These are phyloP conservation scores for Chironomus striatipennis DNA, from an alignment of 1,140 invertebrate species.

Conservation along the genomic window DNA sequence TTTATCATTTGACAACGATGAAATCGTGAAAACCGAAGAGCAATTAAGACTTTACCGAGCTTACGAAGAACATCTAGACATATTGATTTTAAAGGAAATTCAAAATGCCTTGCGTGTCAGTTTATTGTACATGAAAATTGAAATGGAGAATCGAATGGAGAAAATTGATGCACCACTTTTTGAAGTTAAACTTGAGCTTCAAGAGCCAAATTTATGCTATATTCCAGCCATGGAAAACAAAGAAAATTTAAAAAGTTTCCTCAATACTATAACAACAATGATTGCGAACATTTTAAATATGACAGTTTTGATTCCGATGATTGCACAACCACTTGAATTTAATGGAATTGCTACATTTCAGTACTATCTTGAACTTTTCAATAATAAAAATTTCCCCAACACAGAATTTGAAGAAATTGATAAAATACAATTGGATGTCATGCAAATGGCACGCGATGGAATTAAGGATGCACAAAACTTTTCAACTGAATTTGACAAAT, in stretches of 20 bases:
- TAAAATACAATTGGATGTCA: conserved; percentile 31
- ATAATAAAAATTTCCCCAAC: conserved; percentile 27
- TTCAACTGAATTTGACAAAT: conserved; percentile 33
- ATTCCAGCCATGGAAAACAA: conserved; percentile 48
- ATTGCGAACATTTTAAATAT: conserved; percentile 55
- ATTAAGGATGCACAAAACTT: conserved; percentile 31
- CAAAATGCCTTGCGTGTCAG: conserved; percentile 27
- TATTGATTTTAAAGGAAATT: neutral
- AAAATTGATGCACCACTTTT: conserved; percentile 44
- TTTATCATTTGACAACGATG: neutral
- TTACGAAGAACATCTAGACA: conserved; percentile 24
- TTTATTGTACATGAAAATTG: conserved; percentile 36
- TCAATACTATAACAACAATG: conserved; percentile 46
- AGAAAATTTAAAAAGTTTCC: conserved; percentile 50
- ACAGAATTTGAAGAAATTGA: conserved; percentile 29
- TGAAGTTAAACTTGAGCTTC: conserved; percentile 54
- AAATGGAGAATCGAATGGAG: conserved; percentile 38
- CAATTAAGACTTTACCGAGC: neutral
- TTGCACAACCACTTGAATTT: conserved; percentile 19
- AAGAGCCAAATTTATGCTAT: conserved; percentile 52
- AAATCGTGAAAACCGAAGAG: neutral
- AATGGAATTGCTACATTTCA: neutral
- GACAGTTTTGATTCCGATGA: conserved; percentile 31
- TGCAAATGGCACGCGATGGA: conserved; percentile 30
- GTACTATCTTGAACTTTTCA: conserved; percentile 28